A percentile compares a stretch with the other conserved stretches of the same genome.
Conservation (phyloP, 2,888 invertebrate genomes). For the Eudasyphora cyanicolor region DNA sequence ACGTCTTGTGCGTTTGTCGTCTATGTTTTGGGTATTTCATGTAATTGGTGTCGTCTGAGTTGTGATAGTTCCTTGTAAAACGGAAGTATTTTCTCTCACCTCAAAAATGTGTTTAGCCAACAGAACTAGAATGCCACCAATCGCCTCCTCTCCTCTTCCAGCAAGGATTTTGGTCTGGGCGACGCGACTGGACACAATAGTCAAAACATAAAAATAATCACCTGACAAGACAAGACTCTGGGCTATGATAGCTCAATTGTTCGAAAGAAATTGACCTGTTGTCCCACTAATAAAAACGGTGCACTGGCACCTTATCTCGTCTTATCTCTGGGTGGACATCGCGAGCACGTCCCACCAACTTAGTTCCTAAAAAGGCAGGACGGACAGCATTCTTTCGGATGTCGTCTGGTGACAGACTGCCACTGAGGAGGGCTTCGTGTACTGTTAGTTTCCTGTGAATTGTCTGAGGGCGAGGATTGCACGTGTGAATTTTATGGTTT, state of each 20-base stretch:
- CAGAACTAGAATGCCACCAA: too few species aligned
- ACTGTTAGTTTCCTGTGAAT: slow-evolving; percentile 63
- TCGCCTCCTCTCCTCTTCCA: neutral
- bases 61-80: slow-evolving; percentile 54
- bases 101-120: slow-evolving; percentile 35
- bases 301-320: slow-evolving; percentile 2
- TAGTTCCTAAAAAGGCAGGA: neutral
- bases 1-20: slow-evolving; percentile 39
- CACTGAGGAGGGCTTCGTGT: neutral
- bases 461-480: slow-evolving; percentile 38
- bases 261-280: slow-evolving; percentile 54
- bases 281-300: slow-evolving; percentile 18
- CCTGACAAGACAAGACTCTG: slow-evolving; percentile 39
- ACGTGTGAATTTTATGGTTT: slow-evolving; percentile 65
- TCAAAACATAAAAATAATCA: slow-evolving; percentile 38
- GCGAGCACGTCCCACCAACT: slow-evolving; percentile 49
- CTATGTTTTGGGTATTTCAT: slow-evolving; percentile 21
- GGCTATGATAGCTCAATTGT: slow-evolving; percentile 57
- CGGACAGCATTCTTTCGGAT: neutral
- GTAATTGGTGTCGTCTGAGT: slow-evolving; percentile 32
- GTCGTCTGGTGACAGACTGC: neutral
- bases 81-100: slow-evolving; percentile 62
- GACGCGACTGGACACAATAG: neutral
- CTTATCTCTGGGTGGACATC: slow-evolving; percentile 57
- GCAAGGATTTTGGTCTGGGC: too few species aligned